These are phyloP conservation scores for Ischnus inquisitorius DNA, from an alignment of 2,888 invertebrate species.

Conservation along the genomic window DNA sequence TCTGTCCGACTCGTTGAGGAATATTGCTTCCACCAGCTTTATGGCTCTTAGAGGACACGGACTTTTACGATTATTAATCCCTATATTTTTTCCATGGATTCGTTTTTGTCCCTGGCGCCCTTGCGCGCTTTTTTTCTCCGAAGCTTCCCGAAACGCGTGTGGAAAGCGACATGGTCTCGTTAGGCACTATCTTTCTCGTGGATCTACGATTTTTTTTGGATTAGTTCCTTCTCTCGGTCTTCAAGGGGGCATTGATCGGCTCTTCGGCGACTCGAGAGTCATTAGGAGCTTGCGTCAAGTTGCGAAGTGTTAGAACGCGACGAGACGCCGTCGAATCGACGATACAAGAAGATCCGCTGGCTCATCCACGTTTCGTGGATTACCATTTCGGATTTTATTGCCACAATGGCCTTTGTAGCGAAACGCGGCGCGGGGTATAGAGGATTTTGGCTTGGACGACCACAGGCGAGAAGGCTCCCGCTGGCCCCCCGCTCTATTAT, in stretches of 20 bases:
- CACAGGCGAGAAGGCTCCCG: neutral
- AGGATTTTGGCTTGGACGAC: constrained; percentile 13
- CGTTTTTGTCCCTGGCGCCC: constrained; percentile 15
- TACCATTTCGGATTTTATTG: constrained; percentile 74
- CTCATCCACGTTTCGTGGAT: constrained; percentile 65
- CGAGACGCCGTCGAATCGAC: constrained; percentile 10
- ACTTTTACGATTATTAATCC: constrained; percentile 82
- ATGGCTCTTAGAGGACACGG: constrained; percentile 77
- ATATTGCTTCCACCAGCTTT: constrained; percentile 78
- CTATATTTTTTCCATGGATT: constrained; percentile 74
- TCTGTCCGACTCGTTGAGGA: constrained; percentile 64
- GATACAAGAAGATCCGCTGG: constrained; percentile 3
- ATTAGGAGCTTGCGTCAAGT: neutral
- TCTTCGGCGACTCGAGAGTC: neutral
- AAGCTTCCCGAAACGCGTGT: neutral
- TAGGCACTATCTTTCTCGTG: neutral
- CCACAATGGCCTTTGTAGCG: constrained; percentile 5
- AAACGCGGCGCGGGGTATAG: constrained; percentile 38
- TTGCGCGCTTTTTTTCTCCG: constrained; percentile 28
- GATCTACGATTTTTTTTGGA: constrained; percentile 5
- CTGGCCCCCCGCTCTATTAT: constrained; percentile 71
- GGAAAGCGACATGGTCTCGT: neutral
- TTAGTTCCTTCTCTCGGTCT: constrained; percentile 1
- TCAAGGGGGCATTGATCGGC: neutral
- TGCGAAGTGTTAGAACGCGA: neutral